Percentiles rank a stretch among this genome's conserved stretches.
Evolutionary conservation across 2,113 vertebrate genomes (phyloP).

Genomic region (Carassius auratus): DNA sequence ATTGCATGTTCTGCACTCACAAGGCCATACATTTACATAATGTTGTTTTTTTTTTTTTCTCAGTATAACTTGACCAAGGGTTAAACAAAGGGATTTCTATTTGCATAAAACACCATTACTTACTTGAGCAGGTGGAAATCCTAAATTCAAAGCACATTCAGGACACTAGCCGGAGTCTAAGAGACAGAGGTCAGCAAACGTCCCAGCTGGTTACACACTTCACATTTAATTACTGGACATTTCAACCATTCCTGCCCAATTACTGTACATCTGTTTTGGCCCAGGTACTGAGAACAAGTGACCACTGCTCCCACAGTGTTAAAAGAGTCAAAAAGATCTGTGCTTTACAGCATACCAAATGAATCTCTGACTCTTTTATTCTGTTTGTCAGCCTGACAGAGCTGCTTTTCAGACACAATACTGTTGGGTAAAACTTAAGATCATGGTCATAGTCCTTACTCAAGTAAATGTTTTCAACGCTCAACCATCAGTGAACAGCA

Average conservation of each 20-base stretch:
- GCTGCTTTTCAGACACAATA: no score
- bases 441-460: no score
- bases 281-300: slow-evolving; percentile 28
- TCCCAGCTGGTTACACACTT: slow-evolving; percentile 53
- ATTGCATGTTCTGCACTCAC: not conserved
- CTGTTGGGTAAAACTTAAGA: not conserved
- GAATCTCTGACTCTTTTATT: slow-evolving; percentile 16
- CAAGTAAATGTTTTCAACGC: not conserved
- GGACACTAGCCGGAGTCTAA: slow-evolving; percentile 43
- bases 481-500: no score
- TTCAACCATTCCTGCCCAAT: slow-evolving; percentile 58
- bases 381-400: not conserved
- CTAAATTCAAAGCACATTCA: slow-evolving; percentile 49
- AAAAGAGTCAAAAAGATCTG: slow-evolving; percentile 41
- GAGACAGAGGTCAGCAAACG: slow-evolving; percentile 51
- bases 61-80: not conserved
- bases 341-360: slow-evolving; percentile 4
- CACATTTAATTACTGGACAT: slow-evolving; percentile 56
- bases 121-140: slow-evolving; percentile 36
- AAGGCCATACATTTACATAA: not conserved
- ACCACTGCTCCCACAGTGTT: slow-evolving; percentile 34
- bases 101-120: slow-evolving; percentile 1
- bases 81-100: slow-evolving; percentile 18
- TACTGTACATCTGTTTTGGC: slow-evolving; percentile 57
- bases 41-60: not conserved